Conservation (phyloP, 2,113 vertebrate species). For the Oophaga pumilio region DNA sequence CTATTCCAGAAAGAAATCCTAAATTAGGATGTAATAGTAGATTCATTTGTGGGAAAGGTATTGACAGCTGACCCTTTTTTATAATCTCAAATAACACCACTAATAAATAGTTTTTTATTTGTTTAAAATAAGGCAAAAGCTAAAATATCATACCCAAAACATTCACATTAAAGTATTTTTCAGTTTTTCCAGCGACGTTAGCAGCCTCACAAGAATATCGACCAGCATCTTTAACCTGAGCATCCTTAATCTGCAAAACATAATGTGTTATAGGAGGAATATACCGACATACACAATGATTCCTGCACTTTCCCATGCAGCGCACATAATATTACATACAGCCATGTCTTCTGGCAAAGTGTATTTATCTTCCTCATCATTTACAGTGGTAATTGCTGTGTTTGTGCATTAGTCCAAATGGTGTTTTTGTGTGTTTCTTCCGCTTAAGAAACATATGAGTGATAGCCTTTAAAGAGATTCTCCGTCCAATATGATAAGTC, state of each 20-base stretch:
- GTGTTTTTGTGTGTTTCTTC: too few relatives aligned
- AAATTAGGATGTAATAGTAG: too few relatives aligned
- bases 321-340: background rate
- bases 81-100: background rate
- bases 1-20: too few relatives aligned
- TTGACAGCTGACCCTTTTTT: background rate
- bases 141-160: conserved; percentile 85
- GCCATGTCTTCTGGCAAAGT: too few relatives aligned
- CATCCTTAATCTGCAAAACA: conserved; percentile 79
- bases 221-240: conserved; percentile 87
- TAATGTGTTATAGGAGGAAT: background rate
- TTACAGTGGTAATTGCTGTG: too few relatives aligned
- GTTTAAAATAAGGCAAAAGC: background rate
- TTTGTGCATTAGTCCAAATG: too few relatives aligned
- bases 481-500: too few relatives aligned
- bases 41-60: too few relatives aligned
- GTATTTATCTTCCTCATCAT: too few relatives aligned
- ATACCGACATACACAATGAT: background rate
- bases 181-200: conserved; percentile 92
- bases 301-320: background rate
- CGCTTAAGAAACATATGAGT: too few relatives aligned
- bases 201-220: conserved; percentile 94
- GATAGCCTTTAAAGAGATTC: too few relatives aligned
- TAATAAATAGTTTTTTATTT: background rate
- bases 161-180: conserved; percentile 95